Conservation (phyloP, 2,888 invertebrate genomes). For the Hemithea aestivaria region DNA sequence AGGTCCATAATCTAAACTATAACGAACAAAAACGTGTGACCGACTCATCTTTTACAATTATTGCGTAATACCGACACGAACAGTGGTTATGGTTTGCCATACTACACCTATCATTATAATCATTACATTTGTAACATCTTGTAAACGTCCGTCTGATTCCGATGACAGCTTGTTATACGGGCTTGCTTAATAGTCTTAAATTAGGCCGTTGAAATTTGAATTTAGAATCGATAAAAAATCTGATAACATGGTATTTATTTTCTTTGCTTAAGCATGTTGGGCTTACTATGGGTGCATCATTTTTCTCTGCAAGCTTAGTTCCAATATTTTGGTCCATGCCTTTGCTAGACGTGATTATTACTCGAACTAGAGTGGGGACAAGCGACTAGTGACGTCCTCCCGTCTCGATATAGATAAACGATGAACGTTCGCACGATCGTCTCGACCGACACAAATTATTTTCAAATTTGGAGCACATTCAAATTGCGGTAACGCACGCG, state of each 20-base stretch:
- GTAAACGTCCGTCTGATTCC: slow-evolving; percentile 1
- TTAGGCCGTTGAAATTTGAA: too few relatives aligned
- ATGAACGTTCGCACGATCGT: slow-evolving; percentile 45
- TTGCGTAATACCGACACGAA: slow-evolving; percentile 25
- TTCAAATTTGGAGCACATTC: slow-evolving; percentile 75
- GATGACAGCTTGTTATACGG: slow-evolving; percentile 8
- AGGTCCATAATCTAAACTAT: too few relatives aligned
- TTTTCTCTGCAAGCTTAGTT: too few relatives aligned
- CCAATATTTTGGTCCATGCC: not conserved
- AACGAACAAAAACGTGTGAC: slow-evolving; percentile 30
- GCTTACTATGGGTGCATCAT: too few relatives aligned
- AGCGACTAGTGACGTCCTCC: slow-evolving; percentile 38
- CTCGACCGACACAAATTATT: slow-evolving; percentile 63
- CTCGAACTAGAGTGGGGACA: not conserved
- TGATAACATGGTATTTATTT: too few relatives aligned
- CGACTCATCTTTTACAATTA: slow-evolving; percentile 23
- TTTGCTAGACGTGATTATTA: not conserved
- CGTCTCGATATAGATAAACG: slow-evolving; percentile 38
- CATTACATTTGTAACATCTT: slow-evolving; percentile 17
- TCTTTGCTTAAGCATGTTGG: too few relatives aligned
- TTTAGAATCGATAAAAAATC: too few relatives aligned
- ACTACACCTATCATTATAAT: slow-evolving; percentile 25
- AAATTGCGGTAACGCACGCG: slow-evolving; percentile 76
- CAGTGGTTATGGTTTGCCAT: slow-evolving; percentile 9
- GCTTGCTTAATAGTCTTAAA: too few relatives aligned